Base-by-base conservation (phyloP, 2,113 vertebrate genomes). In the Nerophis lumbriciformis region DNA sequence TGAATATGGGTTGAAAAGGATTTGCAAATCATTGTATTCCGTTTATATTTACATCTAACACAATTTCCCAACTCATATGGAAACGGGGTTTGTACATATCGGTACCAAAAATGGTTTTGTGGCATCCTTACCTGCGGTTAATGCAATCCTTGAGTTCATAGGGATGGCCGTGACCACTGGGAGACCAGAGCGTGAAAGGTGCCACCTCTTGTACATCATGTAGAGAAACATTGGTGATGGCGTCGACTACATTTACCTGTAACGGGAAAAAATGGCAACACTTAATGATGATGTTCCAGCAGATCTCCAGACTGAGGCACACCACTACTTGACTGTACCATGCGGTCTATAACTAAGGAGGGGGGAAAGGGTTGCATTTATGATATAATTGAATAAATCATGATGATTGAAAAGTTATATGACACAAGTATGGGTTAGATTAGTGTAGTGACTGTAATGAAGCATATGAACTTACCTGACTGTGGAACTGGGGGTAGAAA, bases 141-240 rank as follows among this genome's bases (percentile, higher is more conserved):
- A 58, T 10, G 75, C 49, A 80, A 15, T 56, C 73, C 35, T 68
- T 53, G 9, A 81, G 67, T 64, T 85, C 68, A 70, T 66, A 76
- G n/a, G 76, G 61, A 60, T 89, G 78, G 6, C 85, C 78, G 9
- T 78, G 65, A 47, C 70, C 60, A 42, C 47, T 69, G 49, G 66
- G 38, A 81, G 83, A 74, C 91, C 87, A 88, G 47, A 69, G 73
- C 54, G 71, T 36, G 51, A 61, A 81, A 13, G 72, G 63, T 5
- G 45, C n/a, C 12, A 58, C 55, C 12, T 73, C 52, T 36, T 75
- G 42, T 45, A 5, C 68, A 19, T 88, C 82, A 62, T 74, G 76
- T 19, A 69, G 39, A 13, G 71, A 67, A 42, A 52, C 53, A 12
- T 69, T 77, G 7, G 76, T 69, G 4, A 67, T 77, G 58, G n/a